These are phyloP conservation scores for Cephalophus harveyi DNA, from an alignment of 2,113 vertebrate genomes.

Conservation along the genomic window DNA sequence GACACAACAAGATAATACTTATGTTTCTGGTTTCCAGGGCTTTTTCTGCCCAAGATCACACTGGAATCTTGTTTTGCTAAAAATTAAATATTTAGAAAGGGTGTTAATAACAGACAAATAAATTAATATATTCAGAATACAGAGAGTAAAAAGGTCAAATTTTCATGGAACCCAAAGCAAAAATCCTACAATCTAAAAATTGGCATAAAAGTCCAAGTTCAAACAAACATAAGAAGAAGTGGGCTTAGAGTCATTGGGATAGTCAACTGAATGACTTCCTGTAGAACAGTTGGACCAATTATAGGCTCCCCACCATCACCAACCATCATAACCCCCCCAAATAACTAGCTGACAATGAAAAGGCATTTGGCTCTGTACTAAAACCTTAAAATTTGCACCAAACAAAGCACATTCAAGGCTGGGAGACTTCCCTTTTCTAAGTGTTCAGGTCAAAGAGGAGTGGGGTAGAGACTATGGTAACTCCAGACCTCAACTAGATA, in stretches of 20 bases:
- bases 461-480: background rate
- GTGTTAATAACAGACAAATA: background rate
- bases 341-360: background rate
- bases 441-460: background rate
- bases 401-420: background rate
- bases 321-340: background rate
- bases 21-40: background rate
- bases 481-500: background rate
- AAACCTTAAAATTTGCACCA: background rate
- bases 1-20: background rate
- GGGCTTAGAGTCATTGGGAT: background rate
- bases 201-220: background rate
- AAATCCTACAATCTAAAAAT: background rate
- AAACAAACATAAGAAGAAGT: background rate
- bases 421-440: background rate
- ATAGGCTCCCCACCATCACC: background rate
- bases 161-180: background rate
- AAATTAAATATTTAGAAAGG: slow-evolving; percentile 5
- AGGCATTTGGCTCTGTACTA: background rate
- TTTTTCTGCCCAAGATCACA: background rate
- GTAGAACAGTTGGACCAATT: background rate
- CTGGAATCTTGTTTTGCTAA: background rate
- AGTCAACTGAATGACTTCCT: background rate
- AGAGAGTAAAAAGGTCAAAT: background rate
- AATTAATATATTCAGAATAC: background rate